A percentile compares a stretch with the other conserved stretches of the same genome.
These are phyloP conservation scores for Urophycis tenuis DNA, from an alignment of 2,797 vertebrate species.

Conservation along the genomic window DNA sequence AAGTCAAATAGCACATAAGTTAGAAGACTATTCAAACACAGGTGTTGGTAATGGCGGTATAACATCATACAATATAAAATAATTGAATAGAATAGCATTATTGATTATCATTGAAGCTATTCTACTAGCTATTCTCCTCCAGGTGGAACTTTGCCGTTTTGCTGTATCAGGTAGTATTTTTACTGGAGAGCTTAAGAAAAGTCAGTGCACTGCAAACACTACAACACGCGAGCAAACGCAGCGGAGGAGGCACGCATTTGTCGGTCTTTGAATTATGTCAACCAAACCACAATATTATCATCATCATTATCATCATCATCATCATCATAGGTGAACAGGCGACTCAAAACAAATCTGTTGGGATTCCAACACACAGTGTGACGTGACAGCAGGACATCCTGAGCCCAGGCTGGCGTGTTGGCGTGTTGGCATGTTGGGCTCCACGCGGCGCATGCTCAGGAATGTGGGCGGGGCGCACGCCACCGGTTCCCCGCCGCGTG, in stretches of 20 bases:
- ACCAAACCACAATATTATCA: not conserved
- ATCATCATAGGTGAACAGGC: not conserved
- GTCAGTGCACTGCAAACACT: not conserved
- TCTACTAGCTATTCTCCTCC: not conserved
- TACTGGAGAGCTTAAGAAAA: not conserved
- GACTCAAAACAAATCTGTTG: too few relatives aligned
- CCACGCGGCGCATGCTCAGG: too few relatives aligned
- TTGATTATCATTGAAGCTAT: too few relatives aligned
- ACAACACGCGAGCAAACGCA: not conserved
- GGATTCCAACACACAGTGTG: too few relatives aligned
- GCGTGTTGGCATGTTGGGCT: too few relatives aligned
- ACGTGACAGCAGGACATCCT: not conserved
- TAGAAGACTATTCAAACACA: not conserved
- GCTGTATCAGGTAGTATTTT: not conserved
- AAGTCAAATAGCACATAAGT: not conserved
- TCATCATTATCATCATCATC: not conserved
- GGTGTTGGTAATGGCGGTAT: not conserved
- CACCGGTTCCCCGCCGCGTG: too few relatives aligned
- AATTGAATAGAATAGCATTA: not conserved
- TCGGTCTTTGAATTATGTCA: too few relatives aligned
- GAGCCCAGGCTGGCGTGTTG: too few relatives aligned
- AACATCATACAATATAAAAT: not conserved
- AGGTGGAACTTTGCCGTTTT: not conserved
- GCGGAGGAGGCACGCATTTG: too few relatives aligned
- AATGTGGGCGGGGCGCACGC: too few relatives aligned